Conservation (phyloP, 92 coral and sea anemone species). For the Porites lobata region DNA sequence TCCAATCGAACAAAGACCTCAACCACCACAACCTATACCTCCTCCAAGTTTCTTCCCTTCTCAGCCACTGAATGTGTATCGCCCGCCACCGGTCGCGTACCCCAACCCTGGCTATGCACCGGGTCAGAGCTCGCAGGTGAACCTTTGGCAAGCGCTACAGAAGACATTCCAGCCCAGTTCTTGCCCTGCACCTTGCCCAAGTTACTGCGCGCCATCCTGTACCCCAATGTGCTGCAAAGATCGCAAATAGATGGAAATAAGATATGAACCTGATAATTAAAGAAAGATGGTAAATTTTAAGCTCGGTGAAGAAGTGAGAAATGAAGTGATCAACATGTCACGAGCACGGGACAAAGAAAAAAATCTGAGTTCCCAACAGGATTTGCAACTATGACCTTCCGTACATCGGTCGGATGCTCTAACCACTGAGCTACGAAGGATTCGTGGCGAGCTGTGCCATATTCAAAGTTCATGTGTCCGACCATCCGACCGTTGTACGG, state of each 20-base stretch:
- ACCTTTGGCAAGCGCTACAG: constrained; percentile 9
- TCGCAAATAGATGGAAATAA: constrained; percentile 2
- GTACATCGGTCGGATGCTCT: too few species aligned
- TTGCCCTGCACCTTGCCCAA: constrained; percentile 59
- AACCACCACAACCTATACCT: background rate
- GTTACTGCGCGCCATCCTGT: constrained; percentile 53
- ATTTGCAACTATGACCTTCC: too few species aligned
- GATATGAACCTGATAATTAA: too few species aligned
- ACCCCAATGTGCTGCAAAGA: constrained; percentile 56
- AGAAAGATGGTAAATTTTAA: too few species aligned
- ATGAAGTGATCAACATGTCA: too few species aligned
- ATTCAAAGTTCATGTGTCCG: too few species aligned
- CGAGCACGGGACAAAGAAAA: too few species aligned
- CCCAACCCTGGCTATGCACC: constrained; percentile 1
- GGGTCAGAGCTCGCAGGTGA: constrained; percentile 22
- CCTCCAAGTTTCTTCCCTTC: background rate
- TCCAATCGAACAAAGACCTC: constrained; percentile 11
- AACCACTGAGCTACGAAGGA: too few species aligned
- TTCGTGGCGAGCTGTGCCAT: too few species aligned
- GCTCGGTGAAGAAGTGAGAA: too few species aligned
- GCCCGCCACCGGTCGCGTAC: background rate
- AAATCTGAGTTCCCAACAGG: too few species aligned
- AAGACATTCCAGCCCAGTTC: constrained; percentile 9
- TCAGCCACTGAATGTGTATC: constrained; percentile 18
- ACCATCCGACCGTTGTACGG: too few species aligned